Percentiles rank a stretch among this genome's conserved stretches.
Evolutionary conservation across 2,888 invertebrate species (phyloP).

Genomic region (Cepaea hortensis): DNA sequence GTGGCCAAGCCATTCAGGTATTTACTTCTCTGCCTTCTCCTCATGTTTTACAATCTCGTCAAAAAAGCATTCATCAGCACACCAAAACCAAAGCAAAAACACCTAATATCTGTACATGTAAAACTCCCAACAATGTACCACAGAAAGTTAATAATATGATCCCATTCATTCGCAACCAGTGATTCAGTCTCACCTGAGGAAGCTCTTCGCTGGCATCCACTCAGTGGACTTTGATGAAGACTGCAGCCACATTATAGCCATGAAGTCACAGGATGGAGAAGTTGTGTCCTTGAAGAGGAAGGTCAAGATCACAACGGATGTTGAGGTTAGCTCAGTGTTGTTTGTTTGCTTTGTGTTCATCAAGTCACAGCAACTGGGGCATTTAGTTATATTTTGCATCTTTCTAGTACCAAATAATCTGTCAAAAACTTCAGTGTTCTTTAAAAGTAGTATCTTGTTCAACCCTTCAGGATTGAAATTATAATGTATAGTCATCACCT

Average conservation of each 20-base stretch:
- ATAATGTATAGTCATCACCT: too few relatives aligned
- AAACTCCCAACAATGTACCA: too few relatives aligned
- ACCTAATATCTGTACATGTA: too few relatives aligned
- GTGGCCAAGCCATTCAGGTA: too few relatives aligned
- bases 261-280: constrained; percentile 87
- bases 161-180: constrained; percentile 76
- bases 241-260: constrained; percentile 81
- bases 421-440: background rate
- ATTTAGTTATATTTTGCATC: background rate
- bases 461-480: too few relatives aligned
- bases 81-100: too few relatives aligned
- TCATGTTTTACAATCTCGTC: too few relatives aligned
- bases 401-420: background rate
- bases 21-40: too few relatives aligned
- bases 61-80: too few relatives aligned
- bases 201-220: constrained; percentile 86
- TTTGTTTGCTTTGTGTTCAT: background rate
- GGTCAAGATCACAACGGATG: constrained; percentile 85
- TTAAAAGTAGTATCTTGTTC: background rate
- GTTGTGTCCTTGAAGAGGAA: constrained; percentile 83
- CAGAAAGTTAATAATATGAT: background rate
- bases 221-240: constrained; percentile 83
- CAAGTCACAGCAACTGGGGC: too few relatives aligned
- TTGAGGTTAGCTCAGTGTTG: constrained; percentile 81
- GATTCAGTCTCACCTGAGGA: constrained; percentile 95